Evolutionary conservation across 2,113 vertebrate species (phyloP).

Genomic region (Lepus timidus): DNA sequence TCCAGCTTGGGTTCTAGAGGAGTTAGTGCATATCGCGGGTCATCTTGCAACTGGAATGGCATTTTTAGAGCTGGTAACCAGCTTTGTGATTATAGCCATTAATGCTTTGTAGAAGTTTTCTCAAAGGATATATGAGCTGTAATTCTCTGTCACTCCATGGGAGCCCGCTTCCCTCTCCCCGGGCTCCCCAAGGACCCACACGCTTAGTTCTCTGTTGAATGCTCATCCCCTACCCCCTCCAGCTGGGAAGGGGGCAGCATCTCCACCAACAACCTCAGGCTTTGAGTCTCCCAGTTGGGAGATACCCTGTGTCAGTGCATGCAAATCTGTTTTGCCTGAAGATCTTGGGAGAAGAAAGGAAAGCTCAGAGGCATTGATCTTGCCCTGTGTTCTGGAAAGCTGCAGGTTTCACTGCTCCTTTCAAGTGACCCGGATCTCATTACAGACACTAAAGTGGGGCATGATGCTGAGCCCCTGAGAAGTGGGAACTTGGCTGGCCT

Average conservation of each 20-base stretch:
- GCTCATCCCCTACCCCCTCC: not conserved
- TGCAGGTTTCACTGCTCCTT: not conserved
- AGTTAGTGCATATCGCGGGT: not conserved
- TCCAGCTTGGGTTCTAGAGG: not conserved
- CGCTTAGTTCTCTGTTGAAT: not conserved
- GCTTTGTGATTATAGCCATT: not conserved
- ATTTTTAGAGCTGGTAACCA: not conserved
- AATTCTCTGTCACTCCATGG: not conserved
- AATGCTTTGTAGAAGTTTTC: not conserved
- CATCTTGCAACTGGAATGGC: not conserved
- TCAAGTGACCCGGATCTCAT: slow-evolving; percentile 8
- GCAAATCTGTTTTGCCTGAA: slow-evolving; percentile 55
- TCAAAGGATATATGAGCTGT: not conserved
- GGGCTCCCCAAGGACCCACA: not conserved
- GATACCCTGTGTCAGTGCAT: not conserved
- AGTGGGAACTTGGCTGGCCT: slow-evolving; percentile 46
- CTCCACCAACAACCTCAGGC: not conserved
- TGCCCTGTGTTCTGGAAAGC: slow-evolving; percentile 42
- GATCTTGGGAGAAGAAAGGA: slow-evolving; percentile 65
- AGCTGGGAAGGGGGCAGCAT: not conserved
- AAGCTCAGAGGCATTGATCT: slow-evolving; percentile 42
- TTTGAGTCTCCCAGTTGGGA: not conserved
- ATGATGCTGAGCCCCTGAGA: not conserved
- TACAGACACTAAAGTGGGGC: not conserved
- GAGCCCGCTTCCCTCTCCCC: not conserved